Evolutionary conservation across 2,113 vertebrate species (phyloP).

Genomic region (Argyrosomus japonicus): DNA sequence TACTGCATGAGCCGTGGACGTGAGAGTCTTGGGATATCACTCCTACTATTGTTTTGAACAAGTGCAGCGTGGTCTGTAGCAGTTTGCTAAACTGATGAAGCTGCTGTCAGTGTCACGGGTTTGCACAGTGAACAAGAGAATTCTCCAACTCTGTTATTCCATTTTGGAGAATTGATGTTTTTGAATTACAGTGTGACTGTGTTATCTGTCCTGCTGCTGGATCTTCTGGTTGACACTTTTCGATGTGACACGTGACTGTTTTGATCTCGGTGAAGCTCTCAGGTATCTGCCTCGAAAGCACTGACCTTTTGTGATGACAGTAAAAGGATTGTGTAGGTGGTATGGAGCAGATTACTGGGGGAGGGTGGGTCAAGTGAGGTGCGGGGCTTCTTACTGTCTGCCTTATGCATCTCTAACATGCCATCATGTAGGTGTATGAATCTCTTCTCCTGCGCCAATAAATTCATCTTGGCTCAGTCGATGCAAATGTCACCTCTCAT

Average conservation of each 20-base stretch:
- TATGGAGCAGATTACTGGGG: slow-evolving; percentile 40
- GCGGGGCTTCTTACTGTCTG: slow-evolving; percentile 16
- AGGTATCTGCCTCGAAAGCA: slow-evolving; percentile 34
- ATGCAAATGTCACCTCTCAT: slow-evolving; percentile 27
- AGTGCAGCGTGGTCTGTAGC: slow-evolving; percentile 7
- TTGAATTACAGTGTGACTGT: background rate
- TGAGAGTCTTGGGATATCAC: slow-evolving; percentile 34
- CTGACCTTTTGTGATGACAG: slow-evolving; percentile 58
- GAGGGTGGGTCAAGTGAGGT: slow-evolving; percentile 13
- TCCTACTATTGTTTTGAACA: slow-evolving; percentile 44
- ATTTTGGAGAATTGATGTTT: background rate
- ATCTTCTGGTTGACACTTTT: background rate
- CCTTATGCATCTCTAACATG: slow-evolving; percentile 12
- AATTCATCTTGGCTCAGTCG: background rate
- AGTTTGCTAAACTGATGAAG: slow-evolving; percentile 29
- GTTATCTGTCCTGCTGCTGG: background rate
- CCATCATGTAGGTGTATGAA: slow-evolving; percentile 10
- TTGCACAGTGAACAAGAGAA: background rate
- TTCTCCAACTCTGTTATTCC: no score
- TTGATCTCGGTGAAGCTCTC: slow-evolving; percentile 46
- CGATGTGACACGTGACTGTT: slow-evolving; percentile 11
- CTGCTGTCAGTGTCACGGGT: background rate
- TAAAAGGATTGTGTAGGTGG: slow-evolving; percentile 72
- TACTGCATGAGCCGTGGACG: slow-evolving; percentile 27
- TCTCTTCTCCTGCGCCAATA: slow-evolving; percentile 8